Conservation (phyloP, 2,797 vertebrate genomes). For the Pyrrhura leucotis region DNA sequence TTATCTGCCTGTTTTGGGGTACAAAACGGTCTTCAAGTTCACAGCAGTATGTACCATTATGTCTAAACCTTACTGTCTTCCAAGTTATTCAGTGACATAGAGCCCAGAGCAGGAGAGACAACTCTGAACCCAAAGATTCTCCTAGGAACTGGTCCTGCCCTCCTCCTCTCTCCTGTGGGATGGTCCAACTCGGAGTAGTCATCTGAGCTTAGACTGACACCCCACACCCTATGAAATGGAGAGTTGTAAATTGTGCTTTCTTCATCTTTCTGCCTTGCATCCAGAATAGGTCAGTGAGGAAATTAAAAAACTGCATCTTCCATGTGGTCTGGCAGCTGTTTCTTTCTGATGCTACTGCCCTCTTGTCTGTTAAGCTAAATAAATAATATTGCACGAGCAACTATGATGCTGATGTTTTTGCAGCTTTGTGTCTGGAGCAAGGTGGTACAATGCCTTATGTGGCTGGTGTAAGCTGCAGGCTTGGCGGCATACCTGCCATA, state of each 20-base stretch:
- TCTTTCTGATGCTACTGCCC: not conserved
- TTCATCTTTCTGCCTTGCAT: not conserved
- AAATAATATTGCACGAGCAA: not conserved
- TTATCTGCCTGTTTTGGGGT: not conserved
- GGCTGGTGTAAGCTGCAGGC: not conserved
- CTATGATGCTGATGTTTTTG: not conserved
- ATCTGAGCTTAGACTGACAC: not conserved
- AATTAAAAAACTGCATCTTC: not conserved
- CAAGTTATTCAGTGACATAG: not conserved
- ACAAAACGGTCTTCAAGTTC: not conserved
- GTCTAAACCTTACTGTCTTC: not conserved
- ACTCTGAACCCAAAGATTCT: not conserved
- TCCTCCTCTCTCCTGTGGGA: not conserved
- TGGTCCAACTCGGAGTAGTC: not conserved
- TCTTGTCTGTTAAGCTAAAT: not conserved
- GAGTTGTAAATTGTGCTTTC: not conserved
- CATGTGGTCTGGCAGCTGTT: not conserved
- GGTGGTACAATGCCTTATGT: not conserved
- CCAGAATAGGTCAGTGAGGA: not conserved
- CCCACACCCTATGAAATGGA: not conserved
- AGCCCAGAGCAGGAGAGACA: not conserved
- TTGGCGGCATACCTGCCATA: not conserved
- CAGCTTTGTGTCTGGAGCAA: not conserved
- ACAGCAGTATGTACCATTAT: not conserved
- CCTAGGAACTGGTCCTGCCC: not conserved